phyloP scores from a whole-genome alignment of 2,113 vertebrate species.

The Colossoma macropomum region DNA sequence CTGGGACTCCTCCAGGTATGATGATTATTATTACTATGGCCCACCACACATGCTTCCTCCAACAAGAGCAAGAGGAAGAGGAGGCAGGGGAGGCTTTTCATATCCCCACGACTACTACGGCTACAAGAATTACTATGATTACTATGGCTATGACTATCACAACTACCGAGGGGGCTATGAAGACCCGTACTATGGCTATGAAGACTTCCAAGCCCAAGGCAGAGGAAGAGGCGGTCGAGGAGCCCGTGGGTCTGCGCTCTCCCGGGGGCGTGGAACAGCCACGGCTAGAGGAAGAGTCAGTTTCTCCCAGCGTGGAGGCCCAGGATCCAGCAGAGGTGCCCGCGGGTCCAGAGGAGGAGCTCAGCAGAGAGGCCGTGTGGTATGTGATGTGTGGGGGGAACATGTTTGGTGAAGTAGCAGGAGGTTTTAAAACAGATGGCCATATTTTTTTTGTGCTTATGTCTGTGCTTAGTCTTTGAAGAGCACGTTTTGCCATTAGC shows the following conservation, averaged over 20 bases:
- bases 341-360: constrained; percentile 87
- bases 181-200: constrained; percentile 98
- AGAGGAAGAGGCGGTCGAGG: constrained; percentile 94
- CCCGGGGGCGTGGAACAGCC: constrained; percentile 87
- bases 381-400: constrained; percentile 87
- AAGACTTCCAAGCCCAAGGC: constrained; percentile 96
- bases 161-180: constrained; percentile 99
- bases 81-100: constrained; percentile 92
- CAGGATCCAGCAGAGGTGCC: constrained; percentile 92
- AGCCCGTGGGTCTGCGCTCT: constrained; percentile 81
- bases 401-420: constrained; percentile 87
- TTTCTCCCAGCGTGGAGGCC: constrained; percentile 94
- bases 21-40: constrained; percentile 99
- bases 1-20: constrained; percentile 84
- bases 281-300: constrained; percentile 90
- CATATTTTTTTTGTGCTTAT: constrained; percentile 11
- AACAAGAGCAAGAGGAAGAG: constrained; percentile 92
- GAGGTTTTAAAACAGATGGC: constrained; percentile 77
- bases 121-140: constrained; percentile 99
- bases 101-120: constrained; percentile 97
- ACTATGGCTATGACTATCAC: constrained; percentile 99
- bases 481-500: constrained; percentile 76
- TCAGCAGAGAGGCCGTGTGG: constrained; percentile 92
- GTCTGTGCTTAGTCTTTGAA: constrained; percentile 53
- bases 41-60: constrained; percentile 97